phyloP scores from a whole-genome alignment of 53 echinoderm and acorn worm genomes.

The Glandiceps talaboti region DNA sequence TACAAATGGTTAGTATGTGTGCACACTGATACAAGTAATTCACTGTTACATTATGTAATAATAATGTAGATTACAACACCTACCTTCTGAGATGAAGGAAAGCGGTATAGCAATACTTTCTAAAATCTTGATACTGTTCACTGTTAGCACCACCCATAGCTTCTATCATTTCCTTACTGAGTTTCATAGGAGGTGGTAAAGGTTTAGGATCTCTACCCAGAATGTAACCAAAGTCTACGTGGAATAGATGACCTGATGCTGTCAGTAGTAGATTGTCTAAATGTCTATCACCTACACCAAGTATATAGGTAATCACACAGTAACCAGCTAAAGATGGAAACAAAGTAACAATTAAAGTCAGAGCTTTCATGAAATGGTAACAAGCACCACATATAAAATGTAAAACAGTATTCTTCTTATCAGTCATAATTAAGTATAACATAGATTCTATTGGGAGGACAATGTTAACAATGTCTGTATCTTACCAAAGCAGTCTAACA shows the following conservation, averaged over 20 bases:
- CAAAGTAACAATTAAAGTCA: no score
- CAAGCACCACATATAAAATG: no score
- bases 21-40: no score
- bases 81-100: constrained; percentile 96
- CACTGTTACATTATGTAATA: no score
- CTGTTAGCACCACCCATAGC: constrained; percentile 94
- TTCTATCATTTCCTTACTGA: constrained; percentile 93
- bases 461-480: no score
- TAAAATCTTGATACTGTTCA: constrained; percentile 93
- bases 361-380: no score
- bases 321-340: constrained; percentile 60
- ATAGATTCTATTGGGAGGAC: no score
- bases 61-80: no score
- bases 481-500: no score
- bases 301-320: constrained; percentile 97
- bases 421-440: no score
- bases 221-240: constrained; percentile 97
- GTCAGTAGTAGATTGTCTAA: constrained; percentile 93
- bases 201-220: constrained; percentile 91
- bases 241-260: constrained; percentile 79
- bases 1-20: no score
- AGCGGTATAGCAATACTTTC: constrained; percentile 86
- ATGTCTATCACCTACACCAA: constrained; percentile 97
- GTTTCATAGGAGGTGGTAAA: constrained; percentile 85
- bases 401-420: no score